These are phyloP conservation scores for Aphrophora alni DNA, from an alignment of 2,888 invertebrate genomes.

Conservation along the genomic window DNA sequence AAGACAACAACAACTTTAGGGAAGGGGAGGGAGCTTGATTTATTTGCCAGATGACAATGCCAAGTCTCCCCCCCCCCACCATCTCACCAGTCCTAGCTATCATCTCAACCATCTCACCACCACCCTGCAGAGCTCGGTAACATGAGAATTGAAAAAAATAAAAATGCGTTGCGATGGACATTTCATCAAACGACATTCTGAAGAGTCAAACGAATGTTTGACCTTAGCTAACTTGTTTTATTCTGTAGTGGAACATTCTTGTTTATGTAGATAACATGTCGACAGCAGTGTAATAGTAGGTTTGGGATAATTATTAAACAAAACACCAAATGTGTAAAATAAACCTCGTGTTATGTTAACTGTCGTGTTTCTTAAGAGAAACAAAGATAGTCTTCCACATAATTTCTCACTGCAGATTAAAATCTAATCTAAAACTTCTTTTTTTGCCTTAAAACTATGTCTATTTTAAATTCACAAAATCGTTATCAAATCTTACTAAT, in stretches of 20 bases:
- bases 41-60: slow-evolving; percentile 32
- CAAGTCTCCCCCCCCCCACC: slow-evolving; percentile 24
- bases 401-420: too few relatives aligned
- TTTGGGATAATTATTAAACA: neutral
- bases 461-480: too few relatives aligned
- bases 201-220: neutral
- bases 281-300: neutral
- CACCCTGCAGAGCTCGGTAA: neutral
- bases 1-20: slow-evolving; percentile 15
- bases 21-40: slow-evolving; percentile 19
- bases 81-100: neutral
- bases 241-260: neutral
- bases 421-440: too few relatives aligned
- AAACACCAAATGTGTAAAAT: neutral
- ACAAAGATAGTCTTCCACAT: too few relatives aligned
- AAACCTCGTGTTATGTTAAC: neutral
- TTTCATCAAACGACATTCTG: neutral
- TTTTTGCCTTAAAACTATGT: too few relatives aligned
- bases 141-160: neutral
- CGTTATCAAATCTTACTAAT: too few relatives aligned
- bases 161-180: neutral
- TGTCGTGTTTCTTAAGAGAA: too few relatives aligned
- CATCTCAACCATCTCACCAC: neutral
- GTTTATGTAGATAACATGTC: neutral
- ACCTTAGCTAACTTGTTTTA: neutral